These are phyloP conservation scores for Tolypeutes matacus DNA, from an alignment of 2,797 vertebrate genomes.

Conservation along the genomic window DNA sequence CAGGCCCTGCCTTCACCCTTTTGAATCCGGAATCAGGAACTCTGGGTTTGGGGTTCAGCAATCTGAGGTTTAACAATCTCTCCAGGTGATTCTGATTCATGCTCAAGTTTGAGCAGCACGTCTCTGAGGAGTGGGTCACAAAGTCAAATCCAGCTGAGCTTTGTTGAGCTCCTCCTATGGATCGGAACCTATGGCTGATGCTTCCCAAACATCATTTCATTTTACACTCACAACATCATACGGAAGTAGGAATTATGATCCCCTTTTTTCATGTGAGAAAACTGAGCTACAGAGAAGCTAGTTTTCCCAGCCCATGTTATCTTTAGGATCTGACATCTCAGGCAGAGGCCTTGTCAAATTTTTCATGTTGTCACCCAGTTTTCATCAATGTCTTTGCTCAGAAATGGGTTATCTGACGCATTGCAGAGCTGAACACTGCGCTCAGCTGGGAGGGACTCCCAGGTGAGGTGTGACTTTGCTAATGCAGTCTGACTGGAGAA, in stretches of 20 bases:
- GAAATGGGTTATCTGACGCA: neutral
- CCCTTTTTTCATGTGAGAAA: neutral
- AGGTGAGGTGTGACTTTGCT: neutral
- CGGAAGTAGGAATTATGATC: neutral
- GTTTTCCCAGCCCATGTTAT: neutral
- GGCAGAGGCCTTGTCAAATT: too few species aligned
- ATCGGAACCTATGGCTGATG: neutral
- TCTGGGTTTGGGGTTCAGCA: neutral
- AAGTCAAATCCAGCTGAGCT: neutral
- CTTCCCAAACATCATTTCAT: neutral
- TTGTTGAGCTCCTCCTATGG: neutral
- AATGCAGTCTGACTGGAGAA: neutral
- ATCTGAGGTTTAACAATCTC: neutral
- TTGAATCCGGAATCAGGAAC: neutral
- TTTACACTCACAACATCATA: neutral
- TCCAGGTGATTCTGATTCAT: neutral
- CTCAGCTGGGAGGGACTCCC: neutral
- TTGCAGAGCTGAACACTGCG: neutral
- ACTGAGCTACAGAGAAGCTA: neutral
- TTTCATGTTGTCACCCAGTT: neutral
- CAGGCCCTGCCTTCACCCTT: accelerated
- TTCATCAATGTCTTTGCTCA: neutral
- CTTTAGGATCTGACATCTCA: neutral
- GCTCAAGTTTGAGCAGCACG: neutral
- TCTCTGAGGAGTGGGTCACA: neutral